phyloP scores from a whole-genome alignment of 2,113 vertebrate genomes.

The Accipiter virgatus region DNA sequence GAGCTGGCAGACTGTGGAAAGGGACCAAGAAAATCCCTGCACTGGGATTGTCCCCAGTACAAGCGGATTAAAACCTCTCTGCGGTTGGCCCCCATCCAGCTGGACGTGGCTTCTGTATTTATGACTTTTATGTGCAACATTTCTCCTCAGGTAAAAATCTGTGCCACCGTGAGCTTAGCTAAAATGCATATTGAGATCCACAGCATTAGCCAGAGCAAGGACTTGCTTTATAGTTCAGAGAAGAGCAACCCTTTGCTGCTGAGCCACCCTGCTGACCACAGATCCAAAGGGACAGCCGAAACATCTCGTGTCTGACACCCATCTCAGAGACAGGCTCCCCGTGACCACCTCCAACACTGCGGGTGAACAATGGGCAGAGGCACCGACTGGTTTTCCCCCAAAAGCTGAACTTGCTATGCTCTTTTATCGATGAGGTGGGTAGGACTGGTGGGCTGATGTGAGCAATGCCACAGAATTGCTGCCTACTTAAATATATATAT shows the following conservation, averaged over 20 bases:
- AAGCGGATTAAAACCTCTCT: background rate
- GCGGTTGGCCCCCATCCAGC: background rate
- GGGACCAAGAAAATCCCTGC: background rate
- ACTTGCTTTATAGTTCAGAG: background rate
- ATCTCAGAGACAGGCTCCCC: fast-evolving
- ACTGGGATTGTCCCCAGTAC: background rate
- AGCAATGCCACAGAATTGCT: background rate
- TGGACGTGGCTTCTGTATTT: background rate
- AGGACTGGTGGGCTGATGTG: conserved; percentile 2
- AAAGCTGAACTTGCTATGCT: background rate
- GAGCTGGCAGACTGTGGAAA: background rate
- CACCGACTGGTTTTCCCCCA: fast-evolving
- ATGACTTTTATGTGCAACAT: background rate
- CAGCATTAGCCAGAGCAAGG: background rate
- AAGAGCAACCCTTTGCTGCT: background rate
- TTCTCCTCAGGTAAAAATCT: conserved; percentile 2
- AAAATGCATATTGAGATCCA: background rate
- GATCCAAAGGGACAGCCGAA: background rate
- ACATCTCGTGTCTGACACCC: fast-evolving
- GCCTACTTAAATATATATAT: conserved; percentile 28
- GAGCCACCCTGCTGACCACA: background rate
- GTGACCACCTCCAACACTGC: background rate
- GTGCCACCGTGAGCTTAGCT: background rate
- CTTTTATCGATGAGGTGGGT: background rate
- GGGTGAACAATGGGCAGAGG: fast-evolving